Base-by-base conservation (phyloP, 2,888 invertebrate species). In the Pollenia griseotomentosa region DNA sequence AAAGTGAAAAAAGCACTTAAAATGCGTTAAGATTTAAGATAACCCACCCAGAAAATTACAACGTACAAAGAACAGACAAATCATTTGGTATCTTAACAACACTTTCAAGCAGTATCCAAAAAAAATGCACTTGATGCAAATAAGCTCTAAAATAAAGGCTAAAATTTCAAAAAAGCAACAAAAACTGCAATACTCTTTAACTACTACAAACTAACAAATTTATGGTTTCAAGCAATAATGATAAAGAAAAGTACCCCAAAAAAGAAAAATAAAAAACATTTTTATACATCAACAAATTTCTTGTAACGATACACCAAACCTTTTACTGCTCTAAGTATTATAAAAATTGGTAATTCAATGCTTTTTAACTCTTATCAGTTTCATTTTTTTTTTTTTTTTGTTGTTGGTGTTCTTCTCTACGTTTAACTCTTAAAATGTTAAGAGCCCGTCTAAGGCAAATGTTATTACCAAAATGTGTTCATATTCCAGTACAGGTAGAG, bases 331-430 rank as follows among this genome's bases (percentile, higher is more conserved):
- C 33, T 71, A 63, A 74, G 83, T 74, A 63, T 66, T 71, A 77
- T 78, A 78, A 78, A 83, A 86, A 86, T 83, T 83, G 83, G 86
- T 86, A 86, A 86, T 83, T 86, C 80, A 86, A 86, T 86, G 86
- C 86, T 51, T 87, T 84, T 87, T 73, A 87, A 84, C 44, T 83
- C 77, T 87, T 87, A 87, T 87, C 86, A 77, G 66, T 82, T 68
- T 61, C 59, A 53, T 59, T 73, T 44, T 44, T 65, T 68, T 8
- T n/a, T 42, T 44, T 61, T 1, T 70, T 33, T 46, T 51, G 33
- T 55, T 80, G 57, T 65, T 81, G 8, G 8, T 12, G 9, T 46
- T 5, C 44, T 68, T 10, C 48, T 57, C 55, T 4, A 5, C 46
- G 14, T 79, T 59, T 61, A 8, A n/a, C 42, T 82, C 66, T 66